phyloP scores from a whole-genome alignment of 2,797 vertebrate species.

The Saguinus oedipus region DNA sequence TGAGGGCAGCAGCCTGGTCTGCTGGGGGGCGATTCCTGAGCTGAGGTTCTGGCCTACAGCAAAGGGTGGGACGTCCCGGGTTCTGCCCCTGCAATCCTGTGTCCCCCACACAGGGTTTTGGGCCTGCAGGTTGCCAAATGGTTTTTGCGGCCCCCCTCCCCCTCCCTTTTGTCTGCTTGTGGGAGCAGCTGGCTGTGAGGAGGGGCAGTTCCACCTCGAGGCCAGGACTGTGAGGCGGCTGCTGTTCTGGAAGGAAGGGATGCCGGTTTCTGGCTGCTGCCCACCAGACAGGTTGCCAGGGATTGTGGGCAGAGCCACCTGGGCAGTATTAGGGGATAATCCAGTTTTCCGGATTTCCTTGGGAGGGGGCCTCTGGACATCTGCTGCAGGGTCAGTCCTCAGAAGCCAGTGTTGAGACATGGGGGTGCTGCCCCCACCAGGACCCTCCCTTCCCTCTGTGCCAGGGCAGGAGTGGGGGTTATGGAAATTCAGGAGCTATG shows the following conservation, averaged over 20 bases:
- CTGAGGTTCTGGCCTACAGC: not conserved
- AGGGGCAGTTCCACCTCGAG: too few species aligned
- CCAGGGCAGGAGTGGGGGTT: not conserved
- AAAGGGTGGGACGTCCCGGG: rapidly evolving
- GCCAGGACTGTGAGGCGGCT: not conserved
- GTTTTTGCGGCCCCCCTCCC: not conserved
- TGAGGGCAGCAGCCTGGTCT: not conserved
- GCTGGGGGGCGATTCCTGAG: not conserved
- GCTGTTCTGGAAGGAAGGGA: not conserved
- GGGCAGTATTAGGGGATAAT: not conserved
- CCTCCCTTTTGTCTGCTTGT: not conserved
- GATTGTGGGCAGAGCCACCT: not conserved
- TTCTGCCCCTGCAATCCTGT: not conserved
- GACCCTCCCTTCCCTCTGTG: rapidly evolving
- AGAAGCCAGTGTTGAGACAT: not conserved
- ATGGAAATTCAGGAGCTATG: too few species aligned
- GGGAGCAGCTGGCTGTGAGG: not conserved
- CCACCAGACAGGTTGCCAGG: not conserved
- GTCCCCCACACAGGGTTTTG: not conserved
- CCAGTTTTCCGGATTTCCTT: not conserved
- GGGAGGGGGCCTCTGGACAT: not conserved
- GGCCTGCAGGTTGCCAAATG: not conserved
- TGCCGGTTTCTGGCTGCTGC: not conserved
- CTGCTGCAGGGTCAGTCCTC: not conserved
- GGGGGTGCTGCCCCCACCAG: not conserved